A percentile compares a stretch with the other conserved stretches of the same genome.
Evolutionary conservation across 2,888 invertebrate species (phyloP).

Genomic region (Cheilosia variabilis): DNA sequence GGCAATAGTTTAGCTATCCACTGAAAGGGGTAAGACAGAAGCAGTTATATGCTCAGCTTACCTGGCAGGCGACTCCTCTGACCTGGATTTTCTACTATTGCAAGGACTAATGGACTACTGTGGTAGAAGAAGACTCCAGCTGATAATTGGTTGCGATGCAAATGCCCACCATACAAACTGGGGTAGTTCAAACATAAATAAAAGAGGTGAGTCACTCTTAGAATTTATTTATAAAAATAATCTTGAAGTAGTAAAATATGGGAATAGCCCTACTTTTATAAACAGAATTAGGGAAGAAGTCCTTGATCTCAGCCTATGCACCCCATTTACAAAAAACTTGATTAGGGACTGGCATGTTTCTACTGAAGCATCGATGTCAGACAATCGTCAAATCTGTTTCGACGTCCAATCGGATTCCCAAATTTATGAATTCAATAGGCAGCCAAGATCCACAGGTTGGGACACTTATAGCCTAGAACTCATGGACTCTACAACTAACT

Average conservation of each 20-base stretch:
- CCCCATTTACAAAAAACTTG: no score
- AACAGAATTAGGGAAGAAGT: not conserved
- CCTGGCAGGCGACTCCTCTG: no score
- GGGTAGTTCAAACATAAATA: no score
- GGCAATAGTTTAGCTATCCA: not conserved
- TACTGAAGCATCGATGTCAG: no score
- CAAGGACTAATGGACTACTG: no score
- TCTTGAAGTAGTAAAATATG: not conserved
- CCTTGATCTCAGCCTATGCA: no score
- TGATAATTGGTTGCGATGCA: not conserved
- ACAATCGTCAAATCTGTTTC: no score
- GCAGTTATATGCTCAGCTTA: not conserved
- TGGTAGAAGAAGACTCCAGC: not conserved
- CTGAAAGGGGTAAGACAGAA: not conserved
- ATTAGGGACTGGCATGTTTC: no score
- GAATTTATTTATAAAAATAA: not conserved
- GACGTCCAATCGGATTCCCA: not conserved
- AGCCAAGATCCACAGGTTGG: not conserved
- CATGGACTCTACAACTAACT: no score
- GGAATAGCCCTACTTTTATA: not conserved
- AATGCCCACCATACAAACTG: not conserved
- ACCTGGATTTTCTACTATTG: not conserved
- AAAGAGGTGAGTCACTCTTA: not conserved
- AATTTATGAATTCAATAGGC: not conserved
- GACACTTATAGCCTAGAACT: not conserved